These are phyloP conservation scores for Macrotis lagotis DNA, from an alignment of 2,113 vertebrate genomes.

Conservation along the genomic window DNA sequence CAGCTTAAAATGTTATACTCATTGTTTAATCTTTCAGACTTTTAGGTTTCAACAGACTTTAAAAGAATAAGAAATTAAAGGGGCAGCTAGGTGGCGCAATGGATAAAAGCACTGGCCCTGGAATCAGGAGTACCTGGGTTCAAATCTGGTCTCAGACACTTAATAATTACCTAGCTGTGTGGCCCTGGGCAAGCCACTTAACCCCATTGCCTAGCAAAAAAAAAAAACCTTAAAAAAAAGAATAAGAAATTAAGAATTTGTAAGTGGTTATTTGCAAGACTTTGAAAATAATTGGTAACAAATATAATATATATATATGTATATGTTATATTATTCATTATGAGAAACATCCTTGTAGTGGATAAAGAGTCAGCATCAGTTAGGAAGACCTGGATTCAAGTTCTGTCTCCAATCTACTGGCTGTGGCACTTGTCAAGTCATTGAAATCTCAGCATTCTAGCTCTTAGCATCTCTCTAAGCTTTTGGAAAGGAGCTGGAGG, in stretches of 20 bases:
- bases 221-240: too few species aligned
- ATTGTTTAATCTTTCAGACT: conserved; percentile 26
- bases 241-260: conserved; percentile 54
- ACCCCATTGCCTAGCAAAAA: too few species aligned
- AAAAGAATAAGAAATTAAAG: conserved; percentile 57
- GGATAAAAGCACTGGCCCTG: too few species aligned
- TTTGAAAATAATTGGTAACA: conserved; percentile 46
- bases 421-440: background rate
- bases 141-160: too few species aligned
- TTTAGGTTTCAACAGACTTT: conserved; percentile 50
- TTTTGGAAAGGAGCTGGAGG: background rate
- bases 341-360: background rate
- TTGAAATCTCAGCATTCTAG: background rate
- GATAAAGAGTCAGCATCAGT: background rate
- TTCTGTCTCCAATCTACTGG: background rate
- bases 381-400: background rate
- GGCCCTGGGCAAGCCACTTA: too few species aligned
- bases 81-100: too few species aligned
- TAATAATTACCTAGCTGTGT: too few species aligned
- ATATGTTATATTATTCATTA: background rate
- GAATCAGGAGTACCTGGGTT: too few species aligned
- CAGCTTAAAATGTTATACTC: conserved; percentile 52
- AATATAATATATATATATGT: conserved; percentile 9
- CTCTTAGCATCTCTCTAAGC: background rate
- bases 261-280: conserved; percentile 37